phyloP scores from a whole-genome alignment of 2,888 invertebrate species.

The Anthoptus insignis region DNA sequence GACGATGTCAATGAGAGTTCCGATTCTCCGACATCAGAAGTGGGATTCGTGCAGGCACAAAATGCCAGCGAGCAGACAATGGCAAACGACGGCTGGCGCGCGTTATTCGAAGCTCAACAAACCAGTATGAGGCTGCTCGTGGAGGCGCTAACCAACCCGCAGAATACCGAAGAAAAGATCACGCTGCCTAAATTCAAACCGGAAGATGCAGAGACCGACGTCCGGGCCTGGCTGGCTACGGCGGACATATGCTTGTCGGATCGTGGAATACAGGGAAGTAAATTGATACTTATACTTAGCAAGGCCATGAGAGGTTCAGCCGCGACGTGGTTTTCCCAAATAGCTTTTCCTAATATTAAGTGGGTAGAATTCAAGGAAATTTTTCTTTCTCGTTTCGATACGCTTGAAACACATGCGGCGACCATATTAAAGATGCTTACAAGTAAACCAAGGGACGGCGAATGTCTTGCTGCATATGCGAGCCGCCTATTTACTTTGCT shows the following conservation, averaged over 20 bases:
- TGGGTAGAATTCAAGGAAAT: conserved; percentile 39
- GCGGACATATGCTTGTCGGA: conserved; percentile 42
- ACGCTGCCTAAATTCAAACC: conserved; percentile 39
- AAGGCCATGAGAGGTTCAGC: conserved; percentile 38
- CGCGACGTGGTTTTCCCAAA: conserved; percentile 39
- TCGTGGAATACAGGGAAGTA: conserved; percentile 26
- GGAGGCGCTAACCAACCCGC: not conserved
- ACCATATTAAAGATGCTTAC: not conserved
- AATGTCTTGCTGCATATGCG: not conserved
- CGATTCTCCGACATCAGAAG: not conserved
- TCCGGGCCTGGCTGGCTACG: conserved; percentile 38
- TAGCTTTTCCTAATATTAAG: conserved; percentile 36
- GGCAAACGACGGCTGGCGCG: too few relatives aligned
- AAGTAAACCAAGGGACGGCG: not conserved
- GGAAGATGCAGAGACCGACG: conserved; percentile 33
- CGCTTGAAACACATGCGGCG: conserved; percentile 16
- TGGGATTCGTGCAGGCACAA: not conserved
- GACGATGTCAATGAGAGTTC: too few relatives aligned
- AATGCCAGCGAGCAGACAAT: not conserved
- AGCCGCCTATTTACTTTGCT: not conserved
- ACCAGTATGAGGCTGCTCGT: not conserved
- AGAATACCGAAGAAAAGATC: not conserved
- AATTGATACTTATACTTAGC: conserved; percentile 38
- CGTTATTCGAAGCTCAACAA: not conserved
- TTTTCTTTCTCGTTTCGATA: conserved; percentile 38